phyloP scores from a whole-genome alignment of 2,797 vertebrate species.

The Lacerta viridis region DNA sequence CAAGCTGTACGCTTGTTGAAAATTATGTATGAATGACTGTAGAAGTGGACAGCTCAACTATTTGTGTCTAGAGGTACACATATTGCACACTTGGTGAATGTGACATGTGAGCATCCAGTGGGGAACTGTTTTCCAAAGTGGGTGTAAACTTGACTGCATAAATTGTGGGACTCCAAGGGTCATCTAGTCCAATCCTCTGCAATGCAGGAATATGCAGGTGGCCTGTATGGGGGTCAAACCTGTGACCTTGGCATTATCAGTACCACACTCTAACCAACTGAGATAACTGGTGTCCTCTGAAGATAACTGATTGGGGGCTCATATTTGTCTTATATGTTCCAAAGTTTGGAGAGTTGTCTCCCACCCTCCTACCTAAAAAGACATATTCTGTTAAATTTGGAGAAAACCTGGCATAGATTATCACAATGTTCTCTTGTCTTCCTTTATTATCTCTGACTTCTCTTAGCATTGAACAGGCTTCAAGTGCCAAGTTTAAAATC shows the following conservation, averaged over 20 bases:
- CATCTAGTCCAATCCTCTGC: not conserved
- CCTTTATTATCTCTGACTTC: not conserved
- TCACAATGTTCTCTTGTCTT: not conserved
- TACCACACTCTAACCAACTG: too few relatives aligned
- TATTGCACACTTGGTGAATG: too few relatives aligned
- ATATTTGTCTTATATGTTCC: not conserved
- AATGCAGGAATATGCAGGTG: too few relatives aligned
- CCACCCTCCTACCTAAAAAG: not conserved
- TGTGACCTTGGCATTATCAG: too few relatives aligned
- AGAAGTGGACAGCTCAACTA: too few relatives aligned
- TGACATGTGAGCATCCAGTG: not conserved
- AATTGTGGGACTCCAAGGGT: not conserved
- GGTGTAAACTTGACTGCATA: not conserved
- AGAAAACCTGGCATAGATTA: not conserved
- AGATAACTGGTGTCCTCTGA: not conserved
- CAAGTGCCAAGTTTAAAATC: conserved; percentile 5
- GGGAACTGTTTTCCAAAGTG: not conserved
- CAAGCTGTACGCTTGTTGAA: too few relatives aligned
- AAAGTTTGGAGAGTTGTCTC: not conserved
- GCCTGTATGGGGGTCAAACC: too few relatives aligned
- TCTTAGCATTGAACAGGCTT: not conserved
- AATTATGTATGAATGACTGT: too few relatives aligned
- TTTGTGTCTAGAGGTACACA: too few relatives aligned
- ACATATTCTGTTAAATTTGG: not conserved
- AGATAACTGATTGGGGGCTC: too few relatives aligned